These are phyloP conservation scores for Papilio aristodemus DNA, from an alignment of 1,140 invertebrate genomes.

Conservation along the genomic window DNA sequence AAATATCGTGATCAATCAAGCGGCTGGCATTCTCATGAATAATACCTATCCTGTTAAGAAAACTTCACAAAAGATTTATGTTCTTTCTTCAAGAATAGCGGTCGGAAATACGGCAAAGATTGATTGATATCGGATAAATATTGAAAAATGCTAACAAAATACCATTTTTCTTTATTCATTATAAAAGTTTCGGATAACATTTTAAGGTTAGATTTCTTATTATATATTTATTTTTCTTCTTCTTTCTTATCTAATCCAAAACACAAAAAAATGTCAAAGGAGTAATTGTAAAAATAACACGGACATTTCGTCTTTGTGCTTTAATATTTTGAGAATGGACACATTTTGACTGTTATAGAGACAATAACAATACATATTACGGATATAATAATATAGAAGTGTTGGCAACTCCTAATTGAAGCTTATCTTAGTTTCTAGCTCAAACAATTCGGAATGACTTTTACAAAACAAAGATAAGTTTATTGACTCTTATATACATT, in stretches of 20 bases:
- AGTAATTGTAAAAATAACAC: too few relatives aligned
- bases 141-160: slow-evolving; percentile 53
- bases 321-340: too few relatives aligned
- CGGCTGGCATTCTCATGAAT: slow-evolving; percentile 71
- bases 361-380: too few relatives aligned
- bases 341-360: too few relatives aligned
- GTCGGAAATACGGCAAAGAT: slow-evolving; percentile 68
- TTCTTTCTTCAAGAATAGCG: slow-evolving; percentile 55
- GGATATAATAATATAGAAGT: too few relatives aligned
- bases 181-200: slow-evolving; percentile 5
- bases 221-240: background rate
- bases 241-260: background rate
- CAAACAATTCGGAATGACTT: too few relatives aligned
- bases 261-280: too few relatives aligned
- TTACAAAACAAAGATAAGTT: too few relatives aligned
- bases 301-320: too few relatives aligned
- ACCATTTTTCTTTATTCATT: slow-evolving; percentile 33
- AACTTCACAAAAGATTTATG: slow-evolving; percentile 78
- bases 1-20: slow-evolving; percentile 71
- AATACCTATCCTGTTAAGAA: slow-evolving; percentile 71
- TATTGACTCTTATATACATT: too few relatives aligned
- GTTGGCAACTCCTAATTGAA: too few relatives aligned
- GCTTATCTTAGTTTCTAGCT: too few relatives aligned
- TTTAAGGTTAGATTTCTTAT: background rate
- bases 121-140: slow-evolving; percentile 73